phyloP scores from a whole-genome alignment of 2,888 invertebrate species.

The Koerneria pararmatus region DNA sequence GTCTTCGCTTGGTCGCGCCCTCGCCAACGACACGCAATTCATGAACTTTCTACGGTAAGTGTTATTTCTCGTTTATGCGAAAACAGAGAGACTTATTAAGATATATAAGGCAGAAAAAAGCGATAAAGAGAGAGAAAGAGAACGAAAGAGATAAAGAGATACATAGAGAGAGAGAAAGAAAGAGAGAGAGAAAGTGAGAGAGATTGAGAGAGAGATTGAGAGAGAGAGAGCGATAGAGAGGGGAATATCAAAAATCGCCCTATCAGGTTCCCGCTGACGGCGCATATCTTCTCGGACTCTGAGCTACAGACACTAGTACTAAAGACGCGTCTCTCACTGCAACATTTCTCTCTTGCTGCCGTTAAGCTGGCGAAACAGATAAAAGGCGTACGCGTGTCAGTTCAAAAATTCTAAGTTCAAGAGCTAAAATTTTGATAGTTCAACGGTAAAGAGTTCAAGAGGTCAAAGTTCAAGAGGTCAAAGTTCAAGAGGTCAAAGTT shows the following conservation, averaged over 20 bases:
- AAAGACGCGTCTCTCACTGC: constrained; percentile 54
- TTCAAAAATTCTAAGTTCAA: not conserved
- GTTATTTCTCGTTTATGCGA: not conserved
- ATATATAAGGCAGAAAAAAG: not conserved
- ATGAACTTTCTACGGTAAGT: constrained; percentile 46
- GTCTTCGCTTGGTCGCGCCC: constrained; percentile 40
- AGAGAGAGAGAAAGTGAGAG: too few relatives aligned
- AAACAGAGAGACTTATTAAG: not conserved
- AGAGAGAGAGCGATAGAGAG: too few relatives aligned
- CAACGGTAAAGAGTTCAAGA: not conserved
- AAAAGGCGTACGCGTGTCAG: constrained; percentile 27
- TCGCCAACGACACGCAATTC: constrained; percentile 49
- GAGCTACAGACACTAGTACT: constrained; percentile 53
- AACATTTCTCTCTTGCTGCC: constrained; percentile 55
- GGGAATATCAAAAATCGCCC: not conserved
- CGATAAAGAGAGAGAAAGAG: too few relatives aligned
- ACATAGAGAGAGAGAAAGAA: too few relatives aligned
- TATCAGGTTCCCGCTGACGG: constrained; percentile 36
- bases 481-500: too few relatives aligned
- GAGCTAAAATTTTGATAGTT: constrained; percentile 1
- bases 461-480: constrained; percentile 17
- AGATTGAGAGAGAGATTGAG: too few relatives aligned
- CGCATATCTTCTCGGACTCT: constrained; percentile 43
- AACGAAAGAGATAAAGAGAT: too few relatives aligned
- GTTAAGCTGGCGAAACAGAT: constrained; percentile 47